Percentiles rank a stretch among this genome's conserved stretches.
Evolutionary conservation across 1,140 invertebrate species (phyloP).

Genomic region (Limonius californicus): DNA sequence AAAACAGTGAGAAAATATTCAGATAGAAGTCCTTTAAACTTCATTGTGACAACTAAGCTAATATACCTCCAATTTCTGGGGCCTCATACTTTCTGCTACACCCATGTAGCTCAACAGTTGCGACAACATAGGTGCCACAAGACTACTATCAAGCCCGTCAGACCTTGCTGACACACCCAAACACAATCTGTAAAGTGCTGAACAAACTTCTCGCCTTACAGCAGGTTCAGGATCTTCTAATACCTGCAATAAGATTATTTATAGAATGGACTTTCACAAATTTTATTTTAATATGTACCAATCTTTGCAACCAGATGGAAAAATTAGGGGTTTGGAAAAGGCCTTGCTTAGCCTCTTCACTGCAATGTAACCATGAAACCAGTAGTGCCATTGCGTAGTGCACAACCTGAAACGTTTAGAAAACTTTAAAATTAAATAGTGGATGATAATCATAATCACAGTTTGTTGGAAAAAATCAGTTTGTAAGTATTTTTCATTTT

Average conservation of each 20-base stretch:
- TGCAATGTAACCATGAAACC: conserved; percentile 81
- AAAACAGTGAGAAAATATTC: too few species aligned
- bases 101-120: conserved; percentile 75
- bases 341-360: conserved; percentile 58
- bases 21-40: too few species aligned
- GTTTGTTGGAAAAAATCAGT: too few species aligned
- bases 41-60: conserved; percentile 1
- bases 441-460: neutral
- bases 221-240: conserved; percentile 81
- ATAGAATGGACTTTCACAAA: too few species aligned
- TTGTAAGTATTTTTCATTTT: too few species aligned
- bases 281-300: conserved; percentile 46
- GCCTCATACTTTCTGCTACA: conserved; percentile 80
- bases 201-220: conserved; percentile 83
- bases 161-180: conserved; percentile 64
- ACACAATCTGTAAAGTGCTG: conserved; percentile 81
- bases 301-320: conserved; percentile 67
- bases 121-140: conserved; percentile 73
- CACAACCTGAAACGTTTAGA: conserved; percentile 55
- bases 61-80: conserved; percentile 55
- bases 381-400: conserved; percentile 78
- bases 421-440: neutral
- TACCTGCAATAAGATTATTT: conserved; percentile 44
- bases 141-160: conserved; percentile 53
- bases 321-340: conserved; percentile 66